Percentiles rank a stretch among this genome's conserved stretches.
These are phyloP conservation scores for Pachycephus smyrnensis DNA, from an alignment of 2,888 invertebrate species.

Conservation along the genomic window DNA sequence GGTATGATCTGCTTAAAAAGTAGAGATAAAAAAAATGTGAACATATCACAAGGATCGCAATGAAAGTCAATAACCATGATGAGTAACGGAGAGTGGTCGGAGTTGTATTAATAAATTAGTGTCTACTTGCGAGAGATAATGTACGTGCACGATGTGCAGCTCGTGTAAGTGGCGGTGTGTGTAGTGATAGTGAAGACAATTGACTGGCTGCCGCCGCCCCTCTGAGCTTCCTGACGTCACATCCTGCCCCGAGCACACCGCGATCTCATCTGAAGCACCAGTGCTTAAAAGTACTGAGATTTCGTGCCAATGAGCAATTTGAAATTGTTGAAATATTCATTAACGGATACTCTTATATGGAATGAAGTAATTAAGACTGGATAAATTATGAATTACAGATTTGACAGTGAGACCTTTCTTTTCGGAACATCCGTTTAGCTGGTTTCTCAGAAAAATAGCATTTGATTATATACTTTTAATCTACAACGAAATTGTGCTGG, in stretches of 20 bases:
- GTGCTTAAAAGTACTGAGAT: conserved; percentile 47
- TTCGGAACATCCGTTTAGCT: not conserved
- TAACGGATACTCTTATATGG: not conserved
- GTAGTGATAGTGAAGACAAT: conserved; percentile 57
- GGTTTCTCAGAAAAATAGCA: not conserved
- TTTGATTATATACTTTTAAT: not conserved
- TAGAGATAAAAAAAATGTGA: conserved; percentile 17
- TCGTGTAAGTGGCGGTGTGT: conserved; percentile 22
- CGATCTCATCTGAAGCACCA: conserved; percentile 52
- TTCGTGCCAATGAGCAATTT: not conserved
- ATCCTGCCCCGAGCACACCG: conserved; percentile 54
- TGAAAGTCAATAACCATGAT: conserved; percentile 61
- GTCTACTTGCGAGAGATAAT: conserved; percentile 47
- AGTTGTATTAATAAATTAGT: conserved; percentile 62
- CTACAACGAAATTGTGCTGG: no score
- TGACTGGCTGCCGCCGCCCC: conserved; percentile 51
- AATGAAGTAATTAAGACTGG: not conserved
- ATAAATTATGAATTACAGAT: not conserved
- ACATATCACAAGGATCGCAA: conserved; percentile 44
- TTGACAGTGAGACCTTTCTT: not conserved
- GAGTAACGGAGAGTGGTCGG: conserved; percentile 51
- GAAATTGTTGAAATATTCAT: not conserved
- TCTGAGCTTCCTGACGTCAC: conserved; percentile 57
- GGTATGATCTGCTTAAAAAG: not conserved
- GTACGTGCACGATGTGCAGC: conserved; percentile 17